Conservation (phyloP, 2,888 invertebrate species). For the Acanthosepion esculentum region DNA sequence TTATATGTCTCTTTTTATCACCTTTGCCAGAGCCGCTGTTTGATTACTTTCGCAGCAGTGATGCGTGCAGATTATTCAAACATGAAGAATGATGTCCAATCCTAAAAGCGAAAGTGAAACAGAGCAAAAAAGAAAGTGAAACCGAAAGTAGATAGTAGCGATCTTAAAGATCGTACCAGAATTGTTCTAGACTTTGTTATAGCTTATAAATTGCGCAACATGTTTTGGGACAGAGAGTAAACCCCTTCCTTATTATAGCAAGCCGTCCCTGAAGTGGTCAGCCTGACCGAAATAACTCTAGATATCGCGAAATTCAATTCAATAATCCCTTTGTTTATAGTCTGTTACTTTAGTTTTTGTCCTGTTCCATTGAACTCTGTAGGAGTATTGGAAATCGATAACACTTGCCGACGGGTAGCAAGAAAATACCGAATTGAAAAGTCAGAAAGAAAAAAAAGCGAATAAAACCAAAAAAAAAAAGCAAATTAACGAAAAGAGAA, state of each 20-base stretch:
- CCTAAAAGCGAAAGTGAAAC: not conserved
- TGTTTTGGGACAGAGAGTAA: not conserved
- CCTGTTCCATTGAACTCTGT: not conserved
- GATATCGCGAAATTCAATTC: not conserved
- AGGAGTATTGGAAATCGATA: not conserved
- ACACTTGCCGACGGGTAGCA: not conserved
- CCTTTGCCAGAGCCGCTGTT: too few relatives aligned
- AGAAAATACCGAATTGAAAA: constrained; percentile 7
- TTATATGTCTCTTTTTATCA: too few relatives aligned
- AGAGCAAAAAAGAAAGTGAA: not conserved
- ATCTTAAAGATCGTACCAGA: not conserved
- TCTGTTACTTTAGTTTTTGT: not conserved
- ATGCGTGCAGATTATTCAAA: too few relatives aligned
- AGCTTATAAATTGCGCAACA: not conserved
- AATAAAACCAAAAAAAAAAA: too few relatives aligned
- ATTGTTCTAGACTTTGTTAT: not conserved
- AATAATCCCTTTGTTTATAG: not conserved
- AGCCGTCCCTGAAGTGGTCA: not conserved
- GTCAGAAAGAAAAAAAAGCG: too few relatives aligned
- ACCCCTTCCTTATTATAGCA: not conserved
- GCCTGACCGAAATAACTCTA: not conserved
- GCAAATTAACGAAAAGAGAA: not conserved
- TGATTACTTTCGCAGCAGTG: too few relatives aligned
- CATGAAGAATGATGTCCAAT: not conserved
- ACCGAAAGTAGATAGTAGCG: not conserved